Evolutionary conservation across 92 coral and sea anemone genomes (phyloP).

Genomic region (Metridium senile): DNA sequence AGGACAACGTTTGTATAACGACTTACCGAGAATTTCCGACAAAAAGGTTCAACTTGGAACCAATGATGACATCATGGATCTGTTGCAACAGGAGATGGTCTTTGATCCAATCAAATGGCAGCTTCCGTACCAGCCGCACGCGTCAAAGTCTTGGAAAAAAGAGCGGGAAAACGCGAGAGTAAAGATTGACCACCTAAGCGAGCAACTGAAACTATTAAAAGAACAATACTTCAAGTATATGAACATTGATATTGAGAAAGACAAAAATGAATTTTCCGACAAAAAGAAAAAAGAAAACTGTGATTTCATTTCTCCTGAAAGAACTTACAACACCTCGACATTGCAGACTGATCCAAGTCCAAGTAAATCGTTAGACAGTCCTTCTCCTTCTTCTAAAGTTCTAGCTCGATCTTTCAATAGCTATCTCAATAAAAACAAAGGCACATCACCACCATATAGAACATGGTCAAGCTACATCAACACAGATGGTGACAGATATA

Average conservation of each 20-base stretch:
- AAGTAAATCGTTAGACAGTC: too few relatives aligned
- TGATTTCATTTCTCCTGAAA: neutral
- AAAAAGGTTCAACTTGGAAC: neutral
- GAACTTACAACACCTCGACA: too few relatives aligned
- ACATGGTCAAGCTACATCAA: constrained; percentile 33
- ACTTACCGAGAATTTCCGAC: too few relatives aligned
- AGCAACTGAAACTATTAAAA: constrained; percentile 30
- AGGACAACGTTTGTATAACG: too few relatives aligned
- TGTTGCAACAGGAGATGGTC: constrained; percentile 16
- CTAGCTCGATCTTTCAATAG: neutral
- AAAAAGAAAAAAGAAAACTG: neutral
- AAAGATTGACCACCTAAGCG: neutral
- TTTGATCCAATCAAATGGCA: constrained; percentile 16
- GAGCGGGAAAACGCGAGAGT: constrained; percentile 33
- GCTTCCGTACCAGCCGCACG: constrained; percentile 5
- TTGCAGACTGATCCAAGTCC: too few relatives aligned
- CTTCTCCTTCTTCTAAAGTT: neutral
- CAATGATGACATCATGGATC: constrained; percentile 6
- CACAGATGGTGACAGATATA: constrained; percentile 30
- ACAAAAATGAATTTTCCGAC: neutral
- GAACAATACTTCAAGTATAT: constrained; percentile 13
- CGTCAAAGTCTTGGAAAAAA: constrained; percentile 24
- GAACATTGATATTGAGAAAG: neutral
- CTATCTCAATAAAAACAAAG: constrained; percentile 16
- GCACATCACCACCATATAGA: constrained; percentile 37